Evolutionary conservation across 1,140 invertebrate genomes (phyloP).

Genomic region (Drosophila bocki): DNA sequence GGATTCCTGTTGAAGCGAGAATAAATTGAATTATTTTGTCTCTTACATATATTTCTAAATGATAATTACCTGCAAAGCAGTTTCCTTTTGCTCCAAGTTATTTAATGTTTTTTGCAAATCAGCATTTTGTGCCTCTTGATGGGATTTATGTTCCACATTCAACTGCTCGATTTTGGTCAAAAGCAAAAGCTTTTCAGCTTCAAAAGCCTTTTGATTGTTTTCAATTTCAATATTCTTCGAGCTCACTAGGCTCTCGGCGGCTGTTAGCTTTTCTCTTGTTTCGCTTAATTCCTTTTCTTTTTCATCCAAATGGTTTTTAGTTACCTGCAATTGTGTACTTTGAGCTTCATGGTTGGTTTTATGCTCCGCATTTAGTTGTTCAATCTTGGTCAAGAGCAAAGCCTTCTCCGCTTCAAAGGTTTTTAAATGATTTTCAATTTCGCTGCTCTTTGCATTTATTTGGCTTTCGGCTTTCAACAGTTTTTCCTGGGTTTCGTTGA

Average conservation of each 20-base stretch:
- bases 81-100: slow-evolving; percentile 37
- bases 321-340: slow-evolving; percentile 13
- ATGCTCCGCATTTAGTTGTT: slow-evolving; percentile 25
- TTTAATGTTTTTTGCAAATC: slow-evolving; percentile 20
- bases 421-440: slow-evolving; percentile 32
- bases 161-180: slow-evolving; percentile 26
- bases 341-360: slow-evolving; percentile 27
- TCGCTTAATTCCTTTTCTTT: slow-evolving; percentile 15
- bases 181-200: slow-evolving; percentile 27
- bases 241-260: slow-evolving; percentile 16
- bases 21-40: too few species aligned
- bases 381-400: slow-evolving; percentile 35
- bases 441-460: slow-evolving; percentile 41
- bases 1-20: slow-evolving; percentile 22
- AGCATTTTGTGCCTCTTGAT: slow-evolving; percentile 5
- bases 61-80: slow-evolving; percentile 28
- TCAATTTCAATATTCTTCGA: slow-evolving; percentile 16
- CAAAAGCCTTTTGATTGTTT: slow-evolving; percentile 13
- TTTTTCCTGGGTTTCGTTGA: slow-evolving; percentile 46
- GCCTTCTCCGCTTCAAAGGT: slow-evolving; percentile 46
- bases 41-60: neutral
- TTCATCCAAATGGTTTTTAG: slow-evolving; percentile 7
- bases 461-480: slow-evolving; percentile 39
- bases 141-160: slow-evolving; percentile 18
- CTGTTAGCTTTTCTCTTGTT: slow-evolving; percentile 1